Evolutionary conservation across 2,113 vertebrate species (phyloP).

Genomic region (Petrocephalus zakoni): DNA sequence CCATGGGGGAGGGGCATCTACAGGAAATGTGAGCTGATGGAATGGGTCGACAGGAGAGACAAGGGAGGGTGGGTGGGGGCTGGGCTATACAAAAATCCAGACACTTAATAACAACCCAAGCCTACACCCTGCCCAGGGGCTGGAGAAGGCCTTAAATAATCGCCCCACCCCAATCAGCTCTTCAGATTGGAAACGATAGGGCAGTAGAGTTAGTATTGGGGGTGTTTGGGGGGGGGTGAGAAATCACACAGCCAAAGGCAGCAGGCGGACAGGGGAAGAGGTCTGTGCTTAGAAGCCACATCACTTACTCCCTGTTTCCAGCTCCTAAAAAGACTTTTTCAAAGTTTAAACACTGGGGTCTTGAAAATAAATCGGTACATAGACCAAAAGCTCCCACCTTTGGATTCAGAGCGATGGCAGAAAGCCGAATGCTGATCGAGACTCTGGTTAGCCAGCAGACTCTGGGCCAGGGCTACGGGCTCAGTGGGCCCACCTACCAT

Average conservation of each 20-base stretch:
- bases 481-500: not conserved
- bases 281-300: not conserved
- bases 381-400: too few species aligned
- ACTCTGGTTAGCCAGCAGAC: not conserved
- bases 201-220: not conserved
- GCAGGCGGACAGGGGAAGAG: too few species aligned
- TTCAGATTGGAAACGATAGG: not conserved
- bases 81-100: not conserved
- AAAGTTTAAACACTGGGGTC: not conserved
- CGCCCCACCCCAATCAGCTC: not conserved
- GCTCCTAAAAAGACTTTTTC: not conserved
- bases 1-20: not conserved
- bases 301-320: not conserved
- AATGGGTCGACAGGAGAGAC: not conserved
- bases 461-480: not conserved
- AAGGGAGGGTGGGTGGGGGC: not conserved
- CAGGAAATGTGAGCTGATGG: not conserved
- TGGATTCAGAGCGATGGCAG: not conserved
- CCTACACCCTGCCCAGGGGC: not conserved
- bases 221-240: too few species aligned
- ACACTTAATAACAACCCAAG: not conserved
- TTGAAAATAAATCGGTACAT: not conserved
- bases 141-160: not conserved
- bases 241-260: too few species aligned
- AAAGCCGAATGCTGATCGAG: not conserved